phyloP scores from a whole-genome alignment of 2,797 vertebrate genomes.

The Schizothorax lantsangensis region DNA sequence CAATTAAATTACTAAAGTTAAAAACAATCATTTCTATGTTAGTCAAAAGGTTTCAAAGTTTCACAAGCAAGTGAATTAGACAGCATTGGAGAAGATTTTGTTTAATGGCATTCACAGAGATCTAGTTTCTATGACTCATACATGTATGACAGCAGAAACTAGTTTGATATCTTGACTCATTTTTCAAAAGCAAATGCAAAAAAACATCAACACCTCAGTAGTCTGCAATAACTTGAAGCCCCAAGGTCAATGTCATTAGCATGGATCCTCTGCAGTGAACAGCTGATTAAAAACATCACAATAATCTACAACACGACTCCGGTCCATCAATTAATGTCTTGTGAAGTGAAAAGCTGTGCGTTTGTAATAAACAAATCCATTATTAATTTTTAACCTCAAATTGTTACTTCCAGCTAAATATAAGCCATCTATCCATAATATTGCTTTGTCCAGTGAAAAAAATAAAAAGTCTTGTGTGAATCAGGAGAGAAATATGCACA shows the following conservation, averaged over 20 bases:
- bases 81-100: slow-evolving; percentile 26
- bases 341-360: not conserved
- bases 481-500: not conserved
- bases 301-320: not conserved
- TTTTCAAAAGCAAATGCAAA: slow-evolving; percentile 12
- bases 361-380: no score
- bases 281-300: not conserved
- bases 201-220: not conserved
- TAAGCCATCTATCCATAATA: not conserved
- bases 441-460: not conserved
- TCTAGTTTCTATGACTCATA: slow-evolving; percentile 19
- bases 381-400: not conserved
- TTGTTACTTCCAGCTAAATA: not conserved
- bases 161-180: slow-evolving; percentile 26
- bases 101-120: not conserved
- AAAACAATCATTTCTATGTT: not conserved
- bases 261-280: not conserved
- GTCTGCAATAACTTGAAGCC: not conserved
- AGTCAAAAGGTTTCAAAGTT: slow-evolving; percentile 5
- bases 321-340: not conserved
- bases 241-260: slow-evolving; percentile 20
- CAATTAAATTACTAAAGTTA: slow-evolving; percentile 6
- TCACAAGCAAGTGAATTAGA: slow-evolving; percentile 28
- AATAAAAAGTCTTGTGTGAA: not conserved
- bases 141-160: not conserved